Evolutionary conservation across 2,113 vertebrate genomes (phyloP).

Genomic region (Pomatostomus ruficeps): DNA sequence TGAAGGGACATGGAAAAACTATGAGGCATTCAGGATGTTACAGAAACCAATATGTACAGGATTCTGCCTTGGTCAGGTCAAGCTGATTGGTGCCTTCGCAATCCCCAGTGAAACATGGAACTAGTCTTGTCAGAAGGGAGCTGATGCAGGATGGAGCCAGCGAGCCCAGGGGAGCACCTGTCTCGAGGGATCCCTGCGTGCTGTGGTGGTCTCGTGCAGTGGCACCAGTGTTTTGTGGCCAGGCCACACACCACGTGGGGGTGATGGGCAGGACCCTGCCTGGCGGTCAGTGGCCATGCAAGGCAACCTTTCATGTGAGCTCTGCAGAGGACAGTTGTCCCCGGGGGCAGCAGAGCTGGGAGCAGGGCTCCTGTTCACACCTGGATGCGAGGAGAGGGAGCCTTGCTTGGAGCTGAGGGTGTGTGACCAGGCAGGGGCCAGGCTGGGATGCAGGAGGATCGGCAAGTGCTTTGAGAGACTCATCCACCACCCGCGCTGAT

Average conservation of each 20-base stretch:
- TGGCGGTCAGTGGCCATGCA: neutral
- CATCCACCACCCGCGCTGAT: accelerated
- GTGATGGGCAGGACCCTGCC: neutral
- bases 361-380: neutral
- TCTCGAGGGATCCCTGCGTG: neutral
- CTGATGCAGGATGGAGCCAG: neutral
- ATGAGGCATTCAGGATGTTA: neutral
- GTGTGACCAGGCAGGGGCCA: accelerated
- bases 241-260: accelerated
- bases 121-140: neutral
- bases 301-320: neutral
- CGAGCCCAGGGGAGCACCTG: accelerated
- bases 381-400: neutral
- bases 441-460: neutral
- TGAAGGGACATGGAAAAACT: neutral
- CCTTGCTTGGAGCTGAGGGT: neutral
- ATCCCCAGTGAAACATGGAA: neutral
- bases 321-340: neutral
- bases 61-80: neutral
- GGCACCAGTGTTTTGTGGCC: neutral
- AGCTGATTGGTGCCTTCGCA: neutral
- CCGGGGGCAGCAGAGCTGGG: neutral
- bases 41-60: neutral
- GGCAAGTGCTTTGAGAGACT: neutral
- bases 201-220: accelerated